phyloP scores from a whole-genome alignment of 2,113 vertebrate species.

The Melanotaenia duboulayi region DNA sequence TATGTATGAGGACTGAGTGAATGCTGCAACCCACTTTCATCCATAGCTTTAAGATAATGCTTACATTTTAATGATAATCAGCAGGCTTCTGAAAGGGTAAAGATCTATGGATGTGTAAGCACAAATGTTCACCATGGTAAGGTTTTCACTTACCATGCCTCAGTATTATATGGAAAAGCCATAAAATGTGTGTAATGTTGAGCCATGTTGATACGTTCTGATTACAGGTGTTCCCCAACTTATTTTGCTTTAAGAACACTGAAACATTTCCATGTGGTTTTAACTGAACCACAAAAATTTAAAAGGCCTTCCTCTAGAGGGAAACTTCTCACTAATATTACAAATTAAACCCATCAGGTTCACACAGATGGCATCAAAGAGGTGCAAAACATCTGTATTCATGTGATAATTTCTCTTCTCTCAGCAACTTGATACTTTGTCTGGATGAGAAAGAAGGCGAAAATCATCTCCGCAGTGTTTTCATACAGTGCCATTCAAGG shows the following conservation, averaged over 20 bases:
- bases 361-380: too few relatives aligned
- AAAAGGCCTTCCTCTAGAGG: too few relatives aligned
- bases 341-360: too few relatives aligned
- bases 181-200: not conserved
- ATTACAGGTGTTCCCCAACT: not conserved
- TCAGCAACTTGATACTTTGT: too few relatives aligned
- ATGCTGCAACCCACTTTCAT: slow-evolving; percentile 40
- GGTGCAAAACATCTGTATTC: too few relatives aligned
- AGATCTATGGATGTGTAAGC: slow-evolving; percentile 63
- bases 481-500: too few relatives aligned
- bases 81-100: not conserved
- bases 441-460: too few relatives aligned
- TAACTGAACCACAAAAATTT: too few relatives aligned
- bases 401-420: too few relatives aligned
- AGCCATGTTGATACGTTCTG: not conserved
- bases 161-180: slow-evolving; percentile 9
- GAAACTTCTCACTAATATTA: too few relatives aligned
- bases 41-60: slow-evolving; percentile 52
- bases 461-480: too few relatives aligned
- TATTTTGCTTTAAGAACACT: not conserved
- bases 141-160: slow-evolving; percentile 63
- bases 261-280: too few relatives aligned
- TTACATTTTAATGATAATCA: not conserved
- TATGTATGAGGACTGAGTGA: not conserved
- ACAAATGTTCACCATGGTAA: slow-evolving; percentile 61